These are phyloP conservation scores for Acipenser oxyrinchus DNA, from an alignment of 2,797 vertebrate genomes.

Conservation along the genomic window DNA sequence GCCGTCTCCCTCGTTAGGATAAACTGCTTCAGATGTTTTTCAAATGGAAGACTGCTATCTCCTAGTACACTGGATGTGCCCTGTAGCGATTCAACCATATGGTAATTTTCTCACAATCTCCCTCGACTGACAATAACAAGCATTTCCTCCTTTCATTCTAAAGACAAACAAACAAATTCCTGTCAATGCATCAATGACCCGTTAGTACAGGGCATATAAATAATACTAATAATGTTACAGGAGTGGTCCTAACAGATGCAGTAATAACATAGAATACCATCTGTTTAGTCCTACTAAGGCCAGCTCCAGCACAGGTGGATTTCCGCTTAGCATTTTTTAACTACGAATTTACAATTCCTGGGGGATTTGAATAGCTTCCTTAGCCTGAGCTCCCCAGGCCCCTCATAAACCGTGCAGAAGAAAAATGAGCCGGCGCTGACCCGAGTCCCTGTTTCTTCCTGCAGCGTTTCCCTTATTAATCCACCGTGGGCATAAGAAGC, in stretches of 20 bases:
- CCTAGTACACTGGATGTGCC: no score
- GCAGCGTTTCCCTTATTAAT: neutral
- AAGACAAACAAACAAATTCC: no score
- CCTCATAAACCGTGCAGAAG: neutral
- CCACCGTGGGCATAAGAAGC: neutral
- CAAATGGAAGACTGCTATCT: no score
- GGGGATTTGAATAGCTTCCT: neutral
- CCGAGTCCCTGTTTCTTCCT: neutral
- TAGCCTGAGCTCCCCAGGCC: neutral
- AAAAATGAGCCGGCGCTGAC: neutral
- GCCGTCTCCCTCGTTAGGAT: no score
- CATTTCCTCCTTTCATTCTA: no score
- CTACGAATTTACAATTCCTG: neutral
- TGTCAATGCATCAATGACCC: no score
- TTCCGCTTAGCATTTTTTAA: neutral
- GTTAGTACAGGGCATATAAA: no score
- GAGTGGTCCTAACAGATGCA: neutral
- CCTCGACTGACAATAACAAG: no score
- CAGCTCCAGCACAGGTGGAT: neutral
- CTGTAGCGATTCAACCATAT: no score
- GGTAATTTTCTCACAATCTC: no score
- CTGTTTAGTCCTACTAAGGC: neutral
- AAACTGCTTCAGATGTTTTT: no score
- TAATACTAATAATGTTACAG: neutral
- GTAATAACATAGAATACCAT: neutral